Evolutionary conservation across 2,888 invertebrate species (phyloP), one percentile per base, ranked within the genome.

Genomic region (Muschampia plurimacula): DNA sequence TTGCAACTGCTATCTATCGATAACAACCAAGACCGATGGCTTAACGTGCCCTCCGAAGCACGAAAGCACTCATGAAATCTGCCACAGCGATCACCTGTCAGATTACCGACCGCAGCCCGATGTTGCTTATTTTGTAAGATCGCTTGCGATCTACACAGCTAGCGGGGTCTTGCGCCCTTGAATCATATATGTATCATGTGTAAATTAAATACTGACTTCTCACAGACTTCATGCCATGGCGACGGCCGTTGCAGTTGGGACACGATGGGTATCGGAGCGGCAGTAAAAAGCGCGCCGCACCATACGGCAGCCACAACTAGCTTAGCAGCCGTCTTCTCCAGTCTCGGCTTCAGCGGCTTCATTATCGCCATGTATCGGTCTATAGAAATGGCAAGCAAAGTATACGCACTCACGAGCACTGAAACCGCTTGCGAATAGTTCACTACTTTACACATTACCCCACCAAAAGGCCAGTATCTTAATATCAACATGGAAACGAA

Each of bases 391-490:
- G 97, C 97, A 22, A 98, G 96, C 80, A 98, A 89, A 0, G 98
- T 98, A 86, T 98, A 98, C 6, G 98, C 97, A 83, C 97, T 97
- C 74, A 98, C 97, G 75, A 97, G 94, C 73, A 97, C 97, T 8
- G 97, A 97, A 65, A 97, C 96, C 0, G 96, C 97, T 89, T 97
- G 98, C 0, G 96, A 96, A 87, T 97, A 98, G 88, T 97, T 97
- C 78, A 98, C 97, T 46, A 97, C 91, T 73, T 97, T 96, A 85
- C 98, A 99, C 89, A 98, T 95, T 39, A 96, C 91, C 10, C 93
- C 92, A 2, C 98, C 98, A 84, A 98, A 98, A 0, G 98, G 98
- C 98, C 98, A 99, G 84, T 97, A 97, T 84, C 96, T 96, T 67
- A 98, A 93, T 76, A 98, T 95, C 63, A 97, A 91, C 80, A 96